Percentiles rank a stretch among this genome's conserved stretches.
phyloP scores from a whole-genome alignment of 2,113 vertebrate genomes.

The Sapayoa aenigma region DNA sequence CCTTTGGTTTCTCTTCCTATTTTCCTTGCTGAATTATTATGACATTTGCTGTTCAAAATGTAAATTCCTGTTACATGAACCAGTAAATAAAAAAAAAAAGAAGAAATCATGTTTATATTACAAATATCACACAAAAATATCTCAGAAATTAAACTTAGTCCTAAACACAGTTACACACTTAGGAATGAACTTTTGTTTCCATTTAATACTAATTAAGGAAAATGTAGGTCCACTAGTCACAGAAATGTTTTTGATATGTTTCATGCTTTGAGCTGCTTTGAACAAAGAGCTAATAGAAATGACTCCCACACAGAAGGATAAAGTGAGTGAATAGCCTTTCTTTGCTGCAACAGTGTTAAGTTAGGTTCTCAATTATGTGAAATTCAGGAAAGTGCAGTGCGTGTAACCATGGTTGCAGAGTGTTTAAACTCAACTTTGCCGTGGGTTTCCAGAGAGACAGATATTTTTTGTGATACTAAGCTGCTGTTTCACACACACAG shows the following conservation, averaged over 20 bases:
- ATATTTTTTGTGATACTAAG: not conserved
- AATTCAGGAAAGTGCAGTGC: not conserved
- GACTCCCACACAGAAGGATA: not conserved
- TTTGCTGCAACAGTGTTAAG: not conserved
- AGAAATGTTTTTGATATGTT: not conserved
- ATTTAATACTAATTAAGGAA: not conserved
- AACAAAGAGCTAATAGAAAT: not conserved
- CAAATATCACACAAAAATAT: not conserved
- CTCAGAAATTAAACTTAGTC: not conserved
- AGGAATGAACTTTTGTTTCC: not conserved
- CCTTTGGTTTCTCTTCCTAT: not conserved
- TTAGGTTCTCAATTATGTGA: not conserved
- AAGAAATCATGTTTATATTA: not conserved
- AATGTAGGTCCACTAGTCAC: not conserved
- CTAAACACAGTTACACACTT: not conserved
- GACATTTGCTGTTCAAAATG: not conserved
- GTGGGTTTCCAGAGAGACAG: not conserved
- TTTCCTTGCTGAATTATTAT: slow-evolving; percentile 1
- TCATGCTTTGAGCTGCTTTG: not conserved
- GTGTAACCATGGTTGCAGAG: slow-evolving; percentile 35
- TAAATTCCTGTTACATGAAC: not conserved
- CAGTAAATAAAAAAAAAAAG: not conserved
- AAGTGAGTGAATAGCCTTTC: not conserved
- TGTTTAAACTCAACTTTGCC: not conserved
- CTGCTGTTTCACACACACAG: not conserved